Conservation (phyloP, 2,888 invertebrate species). For the Frankliniella fusca region DNA sequence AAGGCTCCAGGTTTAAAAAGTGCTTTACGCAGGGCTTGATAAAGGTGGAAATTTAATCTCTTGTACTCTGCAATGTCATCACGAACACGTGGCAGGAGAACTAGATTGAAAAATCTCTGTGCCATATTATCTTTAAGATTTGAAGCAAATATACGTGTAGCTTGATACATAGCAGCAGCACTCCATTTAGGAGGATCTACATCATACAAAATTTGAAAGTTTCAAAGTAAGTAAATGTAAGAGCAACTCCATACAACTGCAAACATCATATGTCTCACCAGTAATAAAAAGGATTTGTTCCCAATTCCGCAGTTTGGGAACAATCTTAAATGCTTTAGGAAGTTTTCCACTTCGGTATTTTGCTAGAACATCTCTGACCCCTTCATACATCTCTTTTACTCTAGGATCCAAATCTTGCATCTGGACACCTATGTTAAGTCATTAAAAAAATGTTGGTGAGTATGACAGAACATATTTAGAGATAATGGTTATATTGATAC, state of each 20-base stretch:
- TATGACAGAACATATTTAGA: conserved; percentile 1
- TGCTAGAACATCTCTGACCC: conserved; percentile 76
- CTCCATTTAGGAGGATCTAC: conserved; percentile 92
- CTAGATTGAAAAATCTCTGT: conserved; percentile 88
- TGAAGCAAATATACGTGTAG: conserved; percentile 93
- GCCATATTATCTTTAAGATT: conserved; percentile 95
- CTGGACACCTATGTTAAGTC: conserved; percentile 51
- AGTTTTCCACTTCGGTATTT: conserved; percentile 93
- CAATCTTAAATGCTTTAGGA: conserved; percentile 96
- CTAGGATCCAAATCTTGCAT: conserved; percentile 79
- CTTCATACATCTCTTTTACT: conserved; percentile 75
- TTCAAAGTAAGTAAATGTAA: not conserved
- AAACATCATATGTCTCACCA: conserved; percentile 42
- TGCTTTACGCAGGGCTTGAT: conserved; percentile 87
- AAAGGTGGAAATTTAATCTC: conserved; percentile 91
- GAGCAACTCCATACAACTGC: conserved; percentile 12
- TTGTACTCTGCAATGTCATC: conserved; percentile 96
- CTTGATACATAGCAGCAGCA: conserved; percentile 96
- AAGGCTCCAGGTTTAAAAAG: conserved; percentile 96
- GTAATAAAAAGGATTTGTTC: conserved; percentile 83
- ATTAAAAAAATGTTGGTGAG: conserved; percentile 43
- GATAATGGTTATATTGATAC: conserved; percentile 17
- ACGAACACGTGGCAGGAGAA: conserved; percentile 85
- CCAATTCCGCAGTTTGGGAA: conserved; percentile 90
- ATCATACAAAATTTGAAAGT: conserved; percentile 31